Evolutionary conservation across 2,888 invertebrate species (phyloP).

Genomic region (Chrysolina haemoptera): DNA sequence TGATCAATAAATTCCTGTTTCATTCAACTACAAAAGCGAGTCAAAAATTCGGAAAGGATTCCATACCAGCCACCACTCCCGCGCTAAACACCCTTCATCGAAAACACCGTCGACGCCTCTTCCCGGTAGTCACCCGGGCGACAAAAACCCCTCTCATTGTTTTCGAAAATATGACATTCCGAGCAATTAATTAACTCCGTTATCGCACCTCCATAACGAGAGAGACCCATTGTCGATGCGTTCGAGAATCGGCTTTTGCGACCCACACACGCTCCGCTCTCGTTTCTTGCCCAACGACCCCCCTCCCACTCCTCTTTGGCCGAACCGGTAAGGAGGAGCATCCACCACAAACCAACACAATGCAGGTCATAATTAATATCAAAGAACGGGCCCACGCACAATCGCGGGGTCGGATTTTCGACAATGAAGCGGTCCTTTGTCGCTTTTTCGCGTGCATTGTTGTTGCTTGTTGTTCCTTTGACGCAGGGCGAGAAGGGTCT

Average conservation of each 20-base stretch:
- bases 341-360: constrained; percentile 34
- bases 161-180: constrained; percentile 38
- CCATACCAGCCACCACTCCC: too few species aligned
- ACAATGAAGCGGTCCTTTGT: constrained; percentile 12
- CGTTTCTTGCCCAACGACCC: not conserved
- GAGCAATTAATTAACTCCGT: constrained; percentile 46
- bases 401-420: not conserved
- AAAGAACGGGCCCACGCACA: constrained; percentile 28
- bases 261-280: constrained; percentile 14
- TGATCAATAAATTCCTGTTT: too few species aligned
- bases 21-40: too few species aligned
- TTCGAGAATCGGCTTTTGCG: constrained; percentile 47
- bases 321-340: not conserved
- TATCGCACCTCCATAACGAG: constrained; percentile 52
- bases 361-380: constrained; percentile 43
- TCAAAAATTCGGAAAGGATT: too few species aligned
- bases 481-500: not conserved
- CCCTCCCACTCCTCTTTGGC: too few species aligned
- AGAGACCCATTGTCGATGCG: constrained; percentile 48
- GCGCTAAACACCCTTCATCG: too few species aligned
- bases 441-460: constrained; percentile 8
- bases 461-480: constrained; percentile 13
- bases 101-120: constrained; percentile 4
- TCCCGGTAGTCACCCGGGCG: not conserved
- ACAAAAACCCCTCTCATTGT: constrained; percentile 39